Evolutionary conservation across 2,113 vertebrate genomes (phyloP), one percentile per base, ranked within the genome.

Genomic region (Oncorhynchus keta): DNA sequence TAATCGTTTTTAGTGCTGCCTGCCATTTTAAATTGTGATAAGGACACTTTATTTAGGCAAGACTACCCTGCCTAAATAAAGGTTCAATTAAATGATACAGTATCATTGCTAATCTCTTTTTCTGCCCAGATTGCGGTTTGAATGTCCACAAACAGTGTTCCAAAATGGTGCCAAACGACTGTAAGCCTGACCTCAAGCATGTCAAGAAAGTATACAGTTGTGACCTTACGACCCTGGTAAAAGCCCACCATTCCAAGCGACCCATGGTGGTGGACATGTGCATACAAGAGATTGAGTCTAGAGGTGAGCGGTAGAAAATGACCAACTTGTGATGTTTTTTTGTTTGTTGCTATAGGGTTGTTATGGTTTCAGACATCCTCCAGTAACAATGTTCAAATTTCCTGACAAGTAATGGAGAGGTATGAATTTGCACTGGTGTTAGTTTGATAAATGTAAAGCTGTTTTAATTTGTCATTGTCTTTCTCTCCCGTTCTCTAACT

Each of bases 181-280:
- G 98, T 89, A 97, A 99, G 89, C 98, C 98, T 13, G 98, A 99
- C 94, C 90, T 94, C 73, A 90, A 92, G 64, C 93, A 94, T 28
- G 93, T 94, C 57, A 94, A 94, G 89, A 93, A 93, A 84, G 93
- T 94, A 48, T 94, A 99, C 93, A 99, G 98, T 92, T 99, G 98
- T 78, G 98, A 99, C 92, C 96, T 99, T 30, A 99, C 98, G 3
- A 99, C 97, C 0, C 95, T 99, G 62, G 97, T 99, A 78, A 99
- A 98, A 92, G 97, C 97, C 55, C 97, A 97, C 89, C 97, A 96
- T 89, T 91, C 95, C 1, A 99, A 98, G 80, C 82, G 97, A 79
- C 98, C 98, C 8, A 99, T 99, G 98, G 97, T 99, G 75, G 97
- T 99, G 18, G 97, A 99, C 89, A 99, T 99, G 98, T 99, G 98